A percentile compares a stretch with the other conserved stretches of the same genome.
Conservation (phyloP, 2,888 invertebrate genomes). For the Elgonia sp. region DNA sequence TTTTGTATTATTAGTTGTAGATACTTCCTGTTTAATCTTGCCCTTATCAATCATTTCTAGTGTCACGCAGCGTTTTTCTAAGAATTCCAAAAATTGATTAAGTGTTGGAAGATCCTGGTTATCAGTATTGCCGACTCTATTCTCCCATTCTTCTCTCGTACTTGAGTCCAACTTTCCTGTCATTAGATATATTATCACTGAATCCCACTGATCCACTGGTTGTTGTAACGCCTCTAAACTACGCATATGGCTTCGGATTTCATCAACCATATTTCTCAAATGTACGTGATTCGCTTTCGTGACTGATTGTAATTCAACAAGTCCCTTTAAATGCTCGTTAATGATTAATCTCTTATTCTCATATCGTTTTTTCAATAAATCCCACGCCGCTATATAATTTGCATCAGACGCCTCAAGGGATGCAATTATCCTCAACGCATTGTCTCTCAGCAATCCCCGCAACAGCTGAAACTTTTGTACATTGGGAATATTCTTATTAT, state of each 20-base stretch:
- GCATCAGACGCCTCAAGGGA: no score
- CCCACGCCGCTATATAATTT: no score
- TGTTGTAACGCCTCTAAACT: neutral
- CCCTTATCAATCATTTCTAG: conserved; percentile 30
- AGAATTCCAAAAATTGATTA: conserved; percentile 10
- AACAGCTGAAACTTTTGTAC: no score
- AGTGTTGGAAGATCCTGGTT: neutral
- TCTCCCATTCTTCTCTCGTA: conserved; percentile 26
- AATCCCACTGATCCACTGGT: conserved; percentile 18
- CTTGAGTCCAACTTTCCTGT: conserved; percentile 24
- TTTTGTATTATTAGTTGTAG: neutral
- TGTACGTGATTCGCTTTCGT: neutral
- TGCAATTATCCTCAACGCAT: no score
- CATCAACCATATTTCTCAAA: conserved; percentile 8
- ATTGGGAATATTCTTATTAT: no score
- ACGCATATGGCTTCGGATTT: neutral
- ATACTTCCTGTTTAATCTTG: neutral
- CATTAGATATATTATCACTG: conserved; percentile 21
- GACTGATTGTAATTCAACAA: neutral
- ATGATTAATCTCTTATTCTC: no score
- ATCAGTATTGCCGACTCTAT: no score
- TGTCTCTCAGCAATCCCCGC: no score
- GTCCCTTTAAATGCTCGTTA: no score
- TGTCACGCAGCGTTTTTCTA: conserved; percentile 16
- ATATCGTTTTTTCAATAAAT: no score